Percentiles rank a stretch among this genome's conserved stretches.
Conservation (phyloP, 1,140 invertebrate genomes). For the honey bee (Apis mellifera) region Amel_HAv3.1 CM009941.2:5499001-5499500, state of each 20-base stretch:
- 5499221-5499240: background rate
- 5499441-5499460: too few relatives aligned
- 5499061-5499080: constrained; percentile 19
- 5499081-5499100: constrained; percentile 12
- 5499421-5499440: background rate
- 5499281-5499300: background rate
- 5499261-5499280: background rate
- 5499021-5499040: constrained; percentile 23
- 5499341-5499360: background rate
- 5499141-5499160: background rate
- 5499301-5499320: background rate
- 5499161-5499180: background rate
- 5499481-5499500: too few relatives aligned
- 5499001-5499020: background rate
- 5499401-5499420: background rate
- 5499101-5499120: background rate
- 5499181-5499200: background rate
- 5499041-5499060: too few relatives aligned
- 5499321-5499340: background rate
- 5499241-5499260: constrained; percentile 7
- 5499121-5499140: constrained; percentile 15
- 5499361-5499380: background rate
- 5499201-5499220: background rate
- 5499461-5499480: too few relatives aligned
- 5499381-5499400: background rate